Conservation (phyloP, 2,888 invertebrate genomes). For the Drosophila lacicola region DNA sequence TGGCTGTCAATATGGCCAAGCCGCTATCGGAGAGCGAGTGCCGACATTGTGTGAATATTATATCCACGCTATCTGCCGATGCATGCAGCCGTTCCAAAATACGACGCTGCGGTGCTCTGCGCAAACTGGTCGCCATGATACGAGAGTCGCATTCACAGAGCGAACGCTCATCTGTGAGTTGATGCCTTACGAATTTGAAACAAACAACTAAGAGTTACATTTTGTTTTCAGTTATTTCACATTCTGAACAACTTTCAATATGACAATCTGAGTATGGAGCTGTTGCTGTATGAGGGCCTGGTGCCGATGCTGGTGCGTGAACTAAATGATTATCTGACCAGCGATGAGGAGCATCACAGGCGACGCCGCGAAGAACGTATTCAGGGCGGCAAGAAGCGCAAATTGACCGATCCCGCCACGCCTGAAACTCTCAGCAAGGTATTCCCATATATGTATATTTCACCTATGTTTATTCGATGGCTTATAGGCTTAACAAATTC, state of each 20-base stretch:
- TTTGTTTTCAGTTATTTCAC: constrained; percentile 71
- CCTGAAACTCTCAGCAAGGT: constrained; percentile 77
- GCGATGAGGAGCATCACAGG: constrained; percentile 82
- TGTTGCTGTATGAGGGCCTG: constrained; percentile 86
- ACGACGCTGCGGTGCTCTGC: constrained; percentile 83
- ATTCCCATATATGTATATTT: neutral
- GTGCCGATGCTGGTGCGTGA: constrained; percentile 86
- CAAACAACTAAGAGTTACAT: no score
- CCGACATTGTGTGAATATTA: constrained; percentile 83
- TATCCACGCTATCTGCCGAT: constrained; percentile 83
- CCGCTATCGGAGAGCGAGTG: constrained; percentile 81
- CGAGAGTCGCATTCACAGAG: constrained; percentile 78
- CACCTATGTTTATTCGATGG: neutral
- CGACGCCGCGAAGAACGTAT: constrained; percentile 82
- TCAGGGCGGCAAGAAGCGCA: constrained; percentile 80
- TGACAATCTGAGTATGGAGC: constrained; percentile 85
- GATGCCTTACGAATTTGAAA: neutral
- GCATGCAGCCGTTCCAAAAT: constrained; percentile 85
- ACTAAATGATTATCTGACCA: constrained; percentile 83
- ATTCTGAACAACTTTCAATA: constrained; percentile 86
- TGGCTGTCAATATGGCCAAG: constrained; percentile 74
- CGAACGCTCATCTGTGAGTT: constrained; percentile 80
- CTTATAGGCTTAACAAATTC: neutral
- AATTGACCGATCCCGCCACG: constrained; percentile 66
- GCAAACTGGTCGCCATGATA: constrained; percentile 82